phyloP scores from a whole-genome alignment of 2,113 vertebrate species.

The Gulo gulo region DNA sequence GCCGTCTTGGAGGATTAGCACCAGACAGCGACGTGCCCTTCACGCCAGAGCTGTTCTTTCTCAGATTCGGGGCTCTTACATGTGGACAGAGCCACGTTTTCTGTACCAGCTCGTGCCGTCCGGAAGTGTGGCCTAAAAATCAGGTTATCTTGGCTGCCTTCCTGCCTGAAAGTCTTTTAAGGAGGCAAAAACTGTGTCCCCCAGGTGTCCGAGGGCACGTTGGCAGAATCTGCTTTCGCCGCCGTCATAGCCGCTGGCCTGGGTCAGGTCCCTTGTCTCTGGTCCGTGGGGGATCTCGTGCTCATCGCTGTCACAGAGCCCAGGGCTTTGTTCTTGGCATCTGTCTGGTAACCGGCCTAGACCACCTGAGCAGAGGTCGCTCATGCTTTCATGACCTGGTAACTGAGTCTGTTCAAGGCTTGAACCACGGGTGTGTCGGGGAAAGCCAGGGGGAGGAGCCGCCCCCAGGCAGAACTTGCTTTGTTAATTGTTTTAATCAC shows the following conservation, averaged over 20 bases:
- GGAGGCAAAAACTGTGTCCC: too few species aligned
- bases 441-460: not conserved
- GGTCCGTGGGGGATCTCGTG: not conserved
- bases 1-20: not conserved
- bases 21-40: rapidly evolving
- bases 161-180: not conserved
- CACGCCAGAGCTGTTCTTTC: not conserved
- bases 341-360: not conserved
- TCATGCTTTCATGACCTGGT: not conserved
- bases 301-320: not conserved
- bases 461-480: rapidly evolving
- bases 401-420: not conserved
- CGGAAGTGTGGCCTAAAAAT: not conserved
- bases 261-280: not conserved
- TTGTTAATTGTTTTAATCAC: not conserved
- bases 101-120: not conserved
- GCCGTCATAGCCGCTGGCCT: not conserved
- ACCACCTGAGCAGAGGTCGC: not conserved
- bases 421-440: not conserved
- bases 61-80: not conserved
- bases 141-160: not conserved
- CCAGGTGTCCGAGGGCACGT: rapidly evolving
- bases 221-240: not conserved
- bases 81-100: rapidly evolving
- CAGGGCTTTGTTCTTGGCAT: not conserved